Evolutionary conservation across 2,888 invertebrate genomes (phyloP).

Genomic region (Synergus gifuensis): DNA sequence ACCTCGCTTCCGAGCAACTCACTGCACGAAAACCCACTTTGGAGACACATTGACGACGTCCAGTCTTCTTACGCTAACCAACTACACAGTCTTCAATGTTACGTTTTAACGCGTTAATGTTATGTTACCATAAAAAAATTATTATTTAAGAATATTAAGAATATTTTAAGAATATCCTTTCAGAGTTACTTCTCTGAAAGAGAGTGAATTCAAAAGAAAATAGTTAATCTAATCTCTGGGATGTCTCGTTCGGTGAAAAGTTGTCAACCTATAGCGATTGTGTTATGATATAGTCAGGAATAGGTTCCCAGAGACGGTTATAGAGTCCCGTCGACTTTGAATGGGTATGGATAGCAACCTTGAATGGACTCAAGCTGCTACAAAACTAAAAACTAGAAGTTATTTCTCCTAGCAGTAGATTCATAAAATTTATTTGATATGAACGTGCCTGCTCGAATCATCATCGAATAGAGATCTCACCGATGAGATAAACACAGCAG

Average conservation of each 20-base stretch:
- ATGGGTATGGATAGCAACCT: constrained; percentile 9
- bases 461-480: constrained; percentile 40
- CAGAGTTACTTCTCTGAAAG: no score
- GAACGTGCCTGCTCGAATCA: constrained; percentile 29
- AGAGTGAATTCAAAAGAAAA: not conserved
- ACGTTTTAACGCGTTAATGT: no score
- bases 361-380: constrained; percentile 40
- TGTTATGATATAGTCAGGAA: not conserved
- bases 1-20: constrained; percentile 60
- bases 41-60: constrained; percentile 5
- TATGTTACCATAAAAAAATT: no score
- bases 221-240: constrained; percentile 12
- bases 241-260: constrained; percentile 21
- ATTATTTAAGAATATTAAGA: no score
- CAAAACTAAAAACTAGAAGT: not conserved
- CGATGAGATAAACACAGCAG: constrained; percentile 42
- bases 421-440: constrained; percentile 20
- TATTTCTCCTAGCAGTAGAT: not conserved
- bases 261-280: constrained; percentile 16
- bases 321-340: constrained; percentile 16
- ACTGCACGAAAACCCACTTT: constrained; percentile 30
- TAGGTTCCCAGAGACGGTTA: constrained; percentile 27
- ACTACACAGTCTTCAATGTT: not conserved
- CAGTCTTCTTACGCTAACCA: not conserved
- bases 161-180: not conserved